Conservation (phyloP, 1,140 invertebrate genomes). For the Drosophila repletoides region DNA sequence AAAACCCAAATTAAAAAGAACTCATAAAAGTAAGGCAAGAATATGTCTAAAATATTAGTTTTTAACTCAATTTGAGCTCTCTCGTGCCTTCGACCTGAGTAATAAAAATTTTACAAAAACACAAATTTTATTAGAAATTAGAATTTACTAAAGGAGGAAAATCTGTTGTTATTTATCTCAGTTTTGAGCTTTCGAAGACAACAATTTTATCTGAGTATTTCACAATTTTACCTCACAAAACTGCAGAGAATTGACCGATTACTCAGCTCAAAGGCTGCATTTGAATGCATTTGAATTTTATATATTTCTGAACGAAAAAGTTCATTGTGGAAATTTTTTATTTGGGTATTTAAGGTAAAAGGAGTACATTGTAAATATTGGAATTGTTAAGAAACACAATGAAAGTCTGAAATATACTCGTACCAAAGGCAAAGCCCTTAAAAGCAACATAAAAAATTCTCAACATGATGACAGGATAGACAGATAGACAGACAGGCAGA, state of each 20-base stretch:
- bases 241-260: background rate
- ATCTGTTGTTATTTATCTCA: no score
- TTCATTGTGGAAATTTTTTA: background rate
- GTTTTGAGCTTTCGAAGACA: no score
- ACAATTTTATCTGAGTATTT: no score
- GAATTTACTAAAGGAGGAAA: no score
- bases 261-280: background rate
- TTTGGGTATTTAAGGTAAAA: background rate
- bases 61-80: no score
- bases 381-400: background rate
- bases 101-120: no score
- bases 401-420: conserved; percentile 25
- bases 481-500: conserved; percentile 29
- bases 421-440: conserved; percentile 50
- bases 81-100: no score
- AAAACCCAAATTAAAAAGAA: no score
- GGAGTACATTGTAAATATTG: conserved; percentile 18
- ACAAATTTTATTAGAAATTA: no score
- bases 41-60: no score
- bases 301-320: background rate
- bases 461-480: conserved; percentile 48
- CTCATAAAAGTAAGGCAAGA: no score
- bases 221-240: no score
- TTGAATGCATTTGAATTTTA: background rate
- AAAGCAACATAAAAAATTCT: conserved; percentile 52